Evolutionary conservation across 2,797 vertebrate species (phyloP).

Genomic region (Ceyx erithaca): DNA sequence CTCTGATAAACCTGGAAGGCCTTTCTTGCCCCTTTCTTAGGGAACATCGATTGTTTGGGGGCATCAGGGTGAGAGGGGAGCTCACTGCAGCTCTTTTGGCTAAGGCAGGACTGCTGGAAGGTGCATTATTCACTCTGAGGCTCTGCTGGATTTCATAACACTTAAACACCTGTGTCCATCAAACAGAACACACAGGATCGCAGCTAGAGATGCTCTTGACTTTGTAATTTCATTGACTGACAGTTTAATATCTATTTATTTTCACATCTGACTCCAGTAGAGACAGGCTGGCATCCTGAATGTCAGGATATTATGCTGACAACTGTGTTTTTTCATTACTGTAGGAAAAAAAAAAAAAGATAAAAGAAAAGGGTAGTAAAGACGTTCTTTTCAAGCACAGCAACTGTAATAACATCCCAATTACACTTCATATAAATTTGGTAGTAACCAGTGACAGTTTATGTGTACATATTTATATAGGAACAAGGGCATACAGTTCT

Average conservation of each 20-base stretch:
- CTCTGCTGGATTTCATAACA: conserved; percentile 80
- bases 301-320: conserved; percentile 83
- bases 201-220: conserved; percentile 82
- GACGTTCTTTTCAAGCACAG: conserved; percentile 66
- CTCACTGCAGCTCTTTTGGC: conserved; percentile 67
- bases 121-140: conserved; percentile 71
- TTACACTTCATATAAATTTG: conserved; percentile 74
- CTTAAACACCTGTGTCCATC: conserved; percentile 85
- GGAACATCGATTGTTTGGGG: background rate
- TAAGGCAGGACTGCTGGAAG: conserved; percentile 73
- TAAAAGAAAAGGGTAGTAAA: conserved; percentile 58
- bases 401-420: conserved; percentile 66
- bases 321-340: conserved; percentile 78
- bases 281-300: conserved; percentile 83
- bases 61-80: conserved; percentile 58
- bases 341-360: background rate
- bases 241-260: conserved; percentile 91
- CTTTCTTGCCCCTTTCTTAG: conserved; percentile 38
- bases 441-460: conserved; percentile 66
- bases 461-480: conserved; percentile 66
- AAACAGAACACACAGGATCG: conserved; percentile 78
- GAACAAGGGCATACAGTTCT: conserved; percentile 34
- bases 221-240: conserved; percentile 88
- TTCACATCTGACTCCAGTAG: conserved; percentile 85
- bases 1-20: background rate